Evolutionary conservation across 2,113 vertebrate species (phyloP), one percentile per base, ranked within the genome.

Genomic region (Ptilorrhoa leucosticta): DNA sequence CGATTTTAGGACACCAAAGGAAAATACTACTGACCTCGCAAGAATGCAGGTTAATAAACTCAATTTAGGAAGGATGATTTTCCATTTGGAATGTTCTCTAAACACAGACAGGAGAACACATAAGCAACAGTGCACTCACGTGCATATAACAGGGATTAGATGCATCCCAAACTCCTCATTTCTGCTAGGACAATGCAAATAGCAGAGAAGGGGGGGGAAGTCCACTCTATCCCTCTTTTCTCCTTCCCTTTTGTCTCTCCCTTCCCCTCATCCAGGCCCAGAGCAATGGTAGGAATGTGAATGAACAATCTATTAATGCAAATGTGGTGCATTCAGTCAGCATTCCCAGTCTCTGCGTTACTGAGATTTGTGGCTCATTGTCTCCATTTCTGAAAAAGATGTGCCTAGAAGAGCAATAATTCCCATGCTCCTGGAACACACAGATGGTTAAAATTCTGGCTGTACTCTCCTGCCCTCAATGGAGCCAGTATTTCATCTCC

Each of bases 361-460:
- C 79, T 35, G 82, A 93, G 90, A 94, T 94, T 88, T 88, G 94
- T 61, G 66, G 88, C 71, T 63, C 70, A 86, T 86, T 94, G 90
- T 88, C 83, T 86, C 21, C 0, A 21, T 18, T 51, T 53, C 78
- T 77, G 79, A 92, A 82, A 87, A 89, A 87, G 88, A 87, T 61
- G 82, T 90, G 94, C 88, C 95, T 72, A 22, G 45, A 93, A 94
- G 63, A 85, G 85, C 75, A 87, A 6, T 53, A 92, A 95, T 76
- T 94, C 88, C 90, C 85, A 79, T 56, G 88, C 75, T 96, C 66
- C 94, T 85, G 58, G 70, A 88, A 93, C 94, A 90, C 40, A 72
- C 78, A 88, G 90, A 80, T 42, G 66, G 87, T 24, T 58, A 79
- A 66, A 85, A 31, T 71, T 56, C 92, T 85, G 88, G 57, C 75